Evolutionary conservation across 2,797 vertebrate genomes (phyloP).

Genomic region (Anomalospiza imberbis): DNA sequence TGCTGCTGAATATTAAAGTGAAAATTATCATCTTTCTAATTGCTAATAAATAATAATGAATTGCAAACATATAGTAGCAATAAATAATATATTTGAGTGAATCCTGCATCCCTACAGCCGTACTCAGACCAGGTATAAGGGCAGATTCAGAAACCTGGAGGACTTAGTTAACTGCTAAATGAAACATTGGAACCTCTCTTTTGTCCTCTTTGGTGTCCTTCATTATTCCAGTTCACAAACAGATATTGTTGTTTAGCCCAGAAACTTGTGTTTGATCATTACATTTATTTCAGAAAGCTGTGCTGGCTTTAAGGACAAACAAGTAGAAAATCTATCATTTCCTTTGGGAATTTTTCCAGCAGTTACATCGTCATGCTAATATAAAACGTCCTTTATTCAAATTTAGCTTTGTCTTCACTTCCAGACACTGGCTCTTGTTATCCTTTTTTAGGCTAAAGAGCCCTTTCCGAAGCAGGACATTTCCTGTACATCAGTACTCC

Average conservation of each 20-base stretch:
- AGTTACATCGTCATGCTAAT: accelerated
- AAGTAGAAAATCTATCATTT: background rate
- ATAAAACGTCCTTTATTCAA: background rate
- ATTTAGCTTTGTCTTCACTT: background rate
- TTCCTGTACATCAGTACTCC: background rate
- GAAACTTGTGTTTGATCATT: background rate
- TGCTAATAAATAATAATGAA: background rate
- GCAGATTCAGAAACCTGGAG: background rate
- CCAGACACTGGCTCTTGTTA: background rate
- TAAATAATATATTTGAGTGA: background rate
- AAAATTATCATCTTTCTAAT: background rate
- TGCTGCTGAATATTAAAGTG: background rate
- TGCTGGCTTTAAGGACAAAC: background rate
- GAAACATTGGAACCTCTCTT: background rate
- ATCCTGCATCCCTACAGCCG: background rate
- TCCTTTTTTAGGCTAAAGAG: background rate
- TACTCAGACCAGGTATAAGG: background rate
- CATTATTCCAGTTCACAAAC: background rate
- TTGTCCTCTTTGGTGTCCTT: background rate
- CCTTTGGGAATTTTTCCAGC: background rate
- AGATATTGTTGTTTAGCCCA: background rate
- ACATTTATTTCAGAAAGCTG: background rate
- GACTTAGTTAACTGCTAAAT: background rate
- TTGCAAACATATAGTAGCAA: background rate
- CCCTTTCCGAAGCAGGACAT: background rate